Percentiles rank a stretch among this genome's conserved stretches.
Conservation (phyloP, 92 coral and sea anemone genomes). For the Epizoanthus ramosus region DNA sequence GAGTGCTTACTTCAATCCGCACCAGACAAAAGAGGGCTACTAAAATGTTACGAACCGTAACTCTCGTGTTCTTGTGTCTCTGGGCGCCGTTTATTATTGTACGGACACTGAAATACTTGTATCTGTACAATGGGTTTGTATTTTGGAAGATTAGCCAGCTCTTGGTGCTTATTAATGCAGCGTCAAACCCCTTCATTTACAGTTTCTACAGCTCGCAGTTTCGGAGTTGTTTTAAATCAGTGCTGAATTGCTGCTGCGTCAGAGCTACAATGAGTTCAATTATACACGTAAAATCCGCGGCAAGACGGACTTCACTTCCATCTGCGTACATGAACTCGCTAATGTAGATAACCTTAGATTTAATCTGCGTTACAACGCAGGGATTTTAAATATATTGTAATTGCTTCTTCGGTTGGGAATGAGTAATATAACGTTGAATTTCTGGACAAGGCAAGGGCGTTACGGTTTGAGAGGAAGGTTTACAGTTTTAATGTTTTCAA, state of each 20-base stretch:
- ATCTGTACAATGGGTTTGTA: slow-evolving; percentile 57
- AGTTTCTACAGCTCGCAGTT: slow-evolving; percentile 77
- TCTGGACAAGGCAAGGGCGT: no score
- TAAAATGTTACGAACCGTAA: slow-evolving; percentile 66
- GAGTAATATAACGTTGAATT: no score
- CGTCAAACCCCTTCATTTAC: slow-evolving; percentile 82
- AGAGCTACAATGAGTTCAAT: background rate
- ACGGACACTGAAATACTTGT: slow-evolving; percentile 71
- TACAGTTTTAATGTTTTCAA: no score
- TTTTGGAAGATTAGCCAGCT: slow-evolving; percentile 77
- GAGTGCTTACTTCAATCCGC: slow-evolving; percentile 50
- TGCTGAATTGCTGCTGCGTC: slow-evolving; percentile 65
- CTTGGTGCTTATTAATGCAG: slow-evolving; percentile 64
- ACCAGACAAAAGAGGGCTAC: slow-evolving; percentile 72
- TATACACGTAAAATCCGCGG: background rate
- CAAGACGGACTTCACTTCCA: background rate
- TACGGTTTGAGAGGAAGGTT: no score
- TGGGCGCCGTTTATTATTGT: slow-evolving; percentile 76
- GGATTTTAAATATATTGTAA: no score
- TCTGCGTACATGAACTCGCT: slow-evolving; percentile 19
- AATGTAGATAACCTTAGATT: background rate
- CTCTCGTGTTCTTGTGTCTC: slow-evolving; percentile 50
- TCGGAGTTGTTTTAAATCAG: slow-evolving; percentile 61
- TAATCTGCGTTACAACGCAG: background rate
- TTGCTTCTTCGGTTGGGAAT: no score